Evolutionary conservation across 2,888 invertebrate species (phyloP), one percentile per base, ranked within the genome.

Genomic region (Nysson spinosus): DNA sequence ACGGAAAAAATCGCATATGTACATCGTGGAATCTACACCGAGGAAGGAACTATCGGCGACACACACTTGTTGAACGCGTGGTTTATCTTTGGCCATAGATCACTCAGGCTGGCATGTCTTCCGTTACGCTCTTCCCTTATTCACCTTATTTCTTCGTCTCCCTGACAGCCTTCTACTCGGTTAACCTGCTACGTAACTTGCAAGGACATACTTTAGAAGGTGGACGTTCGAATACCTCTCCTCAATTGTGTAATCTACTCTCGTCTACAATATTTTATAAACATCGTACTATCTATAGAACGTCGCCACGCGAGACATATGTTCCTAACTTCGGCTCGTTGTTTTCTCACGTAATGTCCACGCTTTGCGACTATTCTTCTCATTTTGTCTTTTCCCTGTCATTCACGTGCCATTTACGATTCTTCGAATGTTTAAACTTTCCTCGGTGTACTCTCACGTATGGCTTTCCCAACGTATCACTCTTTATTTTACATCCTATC

Each of bases 61-160:
- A 79, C 83, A 85, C 85, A 86, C 86, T 86, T 86, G 86, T 86
- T 86, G 86, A 86, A 83, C 85, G 85, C 84, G 83, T 85, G 84
- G 85, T 83, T 85, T 86, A 86, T 86, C 85, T 85, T 84, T 69
- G 81, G 80, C 82, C 81, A 85, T 86, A 85, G 85, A 86, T 86
- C 86, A 86, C 80, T 80, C 80, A 76, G 75, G 75, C 77, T 70
- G 67, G 67, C 75, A 69, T 66, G 77, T 69, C 65, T 65, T 67
- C 54, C 62, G 49, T 40, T 62, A 39, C 44, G 44, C 67, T 47
- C 64, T 62, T 63, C 57, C 43, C 39, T 51, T 49, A 9, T 39
- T 44, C 50, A 19, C 52, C 37, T 40, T 43, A 20, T 50, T 40
- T 56, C 55, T 7, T 47, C 32, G 14, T 7, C 22, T 5, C 14